Conservation (phyloP, 2,888 invertebrate genomes). For the Epinotia ramella region DNA sequence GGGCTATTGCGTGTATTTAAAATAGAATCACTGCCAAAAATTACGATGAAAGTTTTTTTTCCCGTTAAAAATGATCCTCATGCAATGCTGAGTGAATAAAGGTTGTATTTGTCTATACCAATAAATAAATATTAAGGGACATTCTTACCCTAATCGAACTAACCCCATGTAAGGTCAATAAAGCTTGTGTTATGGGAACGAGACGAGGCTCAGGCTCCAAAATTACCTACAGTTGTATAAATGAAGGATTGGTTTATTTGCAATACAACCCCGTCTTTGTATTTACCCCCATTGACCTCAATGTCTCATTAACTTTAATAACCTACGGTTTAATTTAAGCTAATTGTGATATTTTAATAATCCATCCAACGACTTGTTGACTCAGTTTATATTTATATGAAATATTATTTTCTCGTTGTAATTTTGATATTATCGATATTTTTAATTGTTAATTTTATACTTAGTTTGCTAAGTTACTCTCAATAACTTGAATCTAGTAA, state of each 20-base stretch:
- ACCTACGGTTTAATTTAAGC: conserved; percentile 11
- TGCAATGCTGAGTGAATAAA: too few species aligned
- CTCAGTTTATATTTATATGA: conserved; percentile 49
- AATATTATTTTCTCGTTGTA: conserved; percentile 42
- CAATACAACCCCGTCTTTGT: not conserved
- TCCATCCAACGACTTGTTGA: conserved; percentile 65
- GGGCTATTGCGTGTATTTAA: too few species aligned
- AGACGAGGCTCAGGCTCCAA: too few species aligned
- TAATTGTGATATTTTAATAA: conserved; percentile 62
- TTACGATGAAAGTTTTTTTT: too few species aligned
- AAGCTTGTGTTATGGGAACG: too few species aligned
- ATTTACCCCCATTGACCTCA: not conserved
- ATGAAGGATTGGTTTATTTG: not conserved
- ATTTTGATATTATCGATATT: conserved; percentile 43
- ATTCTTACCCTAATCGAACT: too few species aligned
- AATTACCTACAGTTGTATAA: not conserved
- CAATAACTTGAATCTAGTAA: conserved; percentile 9
- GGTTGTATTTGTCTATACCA: too few species aligned
- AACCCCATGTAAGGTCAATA: too few species aligned
- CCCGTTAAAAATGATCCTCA: too few species aligned
- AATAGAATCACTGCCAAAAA: too few species aligned
- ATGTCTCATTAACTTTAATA: not conserved
- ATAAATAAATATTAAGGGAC: too few species aligned
- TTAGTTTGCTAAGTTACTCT: conserved; percentile 32
- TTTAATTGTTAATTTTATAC: conserved; percentile 38